Percentiles rank a stretch among this genome's conserved stretches.
phyloP scores from a whole-genome alignment of 2,888 invertebrate genomes.

The Sinopyrophorus schimmeli region DNA sequence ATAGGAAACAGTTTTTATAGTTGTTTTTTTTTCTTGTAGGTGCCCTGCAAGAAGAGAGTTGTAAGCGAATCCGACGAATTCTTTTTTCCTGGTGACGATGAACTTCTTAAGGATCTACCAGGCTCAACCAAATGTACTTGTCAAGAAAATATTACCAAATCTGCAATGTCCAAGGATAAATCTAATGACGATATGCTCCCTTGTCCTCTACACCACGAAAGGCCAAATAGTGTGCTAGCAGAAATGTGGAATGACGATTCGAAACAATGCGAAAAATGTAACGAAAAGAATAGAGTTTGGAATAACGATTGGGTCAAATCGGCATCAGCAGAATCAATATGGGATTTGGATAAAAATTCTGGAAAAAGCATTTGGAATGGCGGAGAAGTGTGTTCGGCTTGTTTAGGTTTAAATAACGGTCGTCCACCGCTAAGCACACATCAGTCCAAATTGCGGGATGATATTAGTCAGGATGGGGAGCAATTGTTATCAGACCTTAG shows the following conservation, averaged over 20 bases:
- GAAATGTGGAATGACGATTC: constrained; percentile 47
- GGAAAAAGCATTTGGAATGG: constrained; percentile 50
- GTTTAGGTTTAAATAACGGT: constrained; percentile 40
- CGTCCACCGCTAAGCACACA: constrained; percentile 39
- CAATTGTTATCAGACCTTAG: constrained; percentile 64
- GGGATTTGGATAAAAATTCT: constrained; percentile 38
- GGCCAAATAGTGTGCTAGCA: constrained; percentile 40
- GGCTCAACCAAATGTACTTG: constrained; percentile 27
- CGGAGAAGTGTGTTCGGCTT: constrained; percentile 53
- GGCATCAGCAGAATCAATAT: constrained; percentile 21
- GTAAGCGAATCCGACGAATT: constrained; percentile 40
- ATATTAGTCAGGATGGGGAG: constrained; percentile 64
- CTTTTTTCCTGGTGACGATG: constrained; percentile 45
- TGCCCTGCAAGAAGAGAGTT: constrained; percentile 35
- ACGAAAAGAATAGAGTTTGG: constrained; percentile 40
- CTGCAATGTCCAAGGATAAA: constrained; percentile 33
- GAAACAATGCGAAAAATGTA: constrained; percentile 56
- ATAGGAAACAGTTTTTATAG: too few relatives aligned
- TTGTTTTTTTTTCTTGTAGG: constrained; percentile 22
- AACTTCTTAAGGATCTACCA: constrained; percentile 33
- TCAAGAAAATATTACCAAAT: constrained; percentile 20
- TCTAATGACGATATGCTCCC: constrained; percentile 28
- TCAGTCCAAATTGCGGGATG: constrained; percentile 54
- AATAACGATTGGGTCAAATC: constrained; percentile 35
- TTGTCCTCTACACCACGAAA: constrained; percentile 26